Evolutionary conservation across 2,888 invertebrate species (phyloP).

Genomic region (Alentia gelatinosa): DNA sequence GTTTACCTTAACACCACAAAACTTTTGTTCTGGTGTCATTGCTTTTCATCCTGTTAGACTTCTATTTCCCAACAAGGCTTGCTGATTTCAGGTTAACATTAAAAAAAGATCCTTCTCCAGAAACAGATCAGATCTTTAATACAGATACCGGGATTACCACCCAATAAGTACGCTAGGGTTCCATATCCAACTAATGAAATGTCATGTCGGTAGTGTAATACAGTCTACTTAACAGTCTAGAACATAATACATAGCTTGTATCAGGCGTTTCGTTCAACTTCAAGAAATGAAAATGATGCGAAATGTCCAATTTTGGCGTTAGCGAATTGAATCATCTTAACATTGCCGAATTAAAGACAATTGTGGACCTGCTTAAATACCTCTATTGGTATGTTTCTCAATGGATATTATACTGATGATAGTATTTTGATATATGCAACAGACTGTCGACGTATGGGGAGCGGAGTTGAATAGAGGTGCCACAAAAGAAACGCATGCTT

Average conservation of each 20-base stretch:
- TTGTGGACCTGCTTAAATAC: neutral
- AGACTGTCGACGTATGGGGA: slow-evolving; percentile 52
- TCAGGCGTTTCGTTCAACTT: neutral
- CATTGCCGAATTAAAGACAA: neutral
- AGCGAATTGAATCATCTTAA: neutral
- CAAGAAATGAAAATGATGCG: neutral
- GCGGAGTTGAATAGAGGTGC: slow-evolving; percentile 33
- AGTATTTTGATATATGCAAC: neutral
- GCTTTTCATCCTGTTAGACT: neutral
- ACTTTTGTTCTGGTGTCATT: neutral
- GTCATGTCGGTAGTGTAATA: too few relatives aligned
- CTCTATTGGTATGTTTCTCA: neutral
- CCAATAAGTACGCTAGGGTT: too few relatives aligned
- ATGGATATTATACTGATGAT: neutral
- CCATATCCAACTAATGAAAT: too few relatives aligned
- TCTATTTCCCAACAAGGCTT: too few relatives aligned
- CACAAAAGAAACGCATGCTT: neutral
- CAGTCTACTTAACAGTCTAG: too few relatives aligned
- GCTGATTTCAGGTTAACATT: too few relatives aligned
- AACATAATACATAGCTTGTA: too few relatives aligned
- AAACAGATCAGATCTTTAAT: too few relatives aligned
- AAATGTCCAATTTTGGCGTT: neutral
- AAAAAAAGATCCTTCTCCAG: too few relatives aligned
- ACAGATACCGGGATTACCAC: too few relatives aligned
- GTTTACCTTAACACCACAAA: neutral